Evolutionary conservation across 2,888 invertebrate species (phyloP).

Genomic region (Charanyca ferruginea): DNA sequence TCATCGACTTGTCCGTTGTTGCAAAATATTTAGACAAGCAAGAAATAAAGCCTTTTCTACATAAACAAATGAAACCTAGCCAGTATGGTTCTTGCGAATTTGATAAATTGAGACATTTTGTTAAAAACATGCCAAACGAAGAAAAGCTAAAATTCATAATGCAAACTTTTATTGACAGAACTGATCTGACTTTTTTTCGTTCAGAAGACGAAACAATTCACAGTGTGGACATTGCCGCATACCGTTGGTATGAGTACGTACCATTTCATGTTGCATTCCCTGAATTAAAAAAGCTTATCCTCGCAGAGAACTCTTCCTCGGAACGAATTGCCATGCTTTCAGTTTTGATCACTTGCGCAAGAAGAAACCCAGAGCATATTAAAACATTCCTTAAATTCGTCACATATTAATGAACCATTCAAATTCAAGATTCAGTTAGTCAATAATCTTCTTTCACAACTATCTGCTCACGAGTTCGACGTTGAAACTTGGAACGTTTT

Average conservation of each 20-base stretch:
- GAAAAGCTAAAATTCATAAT: constrained; percentile 77
- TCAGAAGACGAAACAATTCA: constrained; percentile 2
- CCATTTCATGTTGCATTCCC: constrained; percentile 76
- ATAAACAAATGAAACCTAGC: constrained; percentile 63
- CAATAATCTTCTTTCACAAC: constrained; percentile 70
- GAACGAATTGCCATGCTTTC: constrained; percentile 75
- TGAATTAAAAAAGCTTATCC: constrained; percentile 77
- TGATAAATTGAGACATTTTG: constrained; percentile 73
- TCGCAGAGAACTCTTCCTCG: constrained; percentile 73
- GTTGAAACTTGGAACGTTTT: constrained; percentile 76
- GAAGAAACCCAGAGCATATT: constrained; percentile 69
- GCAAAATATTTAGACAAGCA: constrained; percentile 74
- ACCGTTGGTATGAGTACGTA: constrained; percentile 78
- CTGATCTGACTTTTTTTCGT: constrained; percentile 20
- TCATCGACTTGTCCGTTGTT: constrained; percentile 71
- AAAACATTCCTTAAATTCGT: constrained; percentile 75
- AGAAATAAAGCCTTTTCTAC: constrained; percentile 72
- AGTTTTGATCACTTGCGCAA: constrained; percentile 73
- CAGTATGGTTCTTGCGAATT: constrained; percentile 59
- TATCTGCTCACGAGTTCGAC: constrained; percentile 70
- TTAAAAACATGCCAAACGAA: constrained; percentile 74
- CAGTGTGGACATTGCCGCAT: constrained; percentile 49
- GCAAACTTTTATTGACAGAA: constrained; percentile 73
- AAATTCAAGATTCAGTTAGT: constrained; percentile 80
- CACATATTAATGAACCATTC: constrained; percentile 82